Percentiles rank a stretch among this genome's conserved stretches.
phyloP scores from a whole-genome alignment of 1,140 invertebrate species.

The Tyrophagus putrescentiae region DNA sequence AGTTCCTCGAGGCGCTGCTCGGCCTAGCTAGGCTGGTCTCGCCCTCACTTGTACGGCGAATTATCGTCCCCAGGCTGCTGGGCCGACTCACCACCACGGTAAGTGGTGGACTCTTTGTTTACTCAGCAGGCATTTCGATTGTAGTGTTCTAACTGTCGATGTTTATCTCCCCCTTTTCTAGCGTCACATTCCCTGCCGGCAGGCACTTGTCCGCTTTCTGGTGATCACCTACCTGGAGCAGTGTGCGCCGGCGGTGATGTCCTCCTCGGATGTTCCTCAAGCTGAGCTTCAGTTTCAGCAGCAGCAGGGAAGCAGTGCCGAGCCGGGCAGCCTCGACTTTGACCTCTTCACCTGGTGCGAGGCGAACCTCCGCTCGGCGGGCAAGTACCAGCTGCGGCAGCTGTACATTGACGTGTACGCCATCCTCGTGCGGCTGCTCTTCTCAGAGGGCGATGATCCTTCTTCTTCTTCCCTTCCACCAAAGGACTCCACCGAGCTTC shows the following conservation, averaged over 20 bases:
- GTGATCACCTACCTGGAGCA: slow-evolving; percentile 5
- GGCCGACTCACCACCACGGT: slow-evolving; percentile 1
- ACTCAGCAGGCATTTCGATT: too few relatives aligned
- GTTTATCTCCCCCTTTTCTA: neutral
- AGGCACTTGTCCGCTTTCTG: slow-evolving; percentile 1
- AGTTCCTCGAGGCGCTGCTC: neutral
- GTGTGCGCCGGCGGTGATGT: slow-evolving; percentile 4
- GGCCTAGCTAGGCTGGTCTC: neutral
- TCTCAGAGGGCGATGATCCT: too few relatives aligned
- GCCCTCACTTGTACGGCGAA: neutral
- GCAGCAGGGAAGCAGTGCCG: neutral
- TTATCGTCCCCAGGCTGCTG: slow-evolving; percentile 2
- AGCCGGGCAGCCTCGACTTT: neutral
- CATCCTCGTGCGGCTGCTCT: neutral
- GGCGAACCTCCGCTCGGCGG: neutral
- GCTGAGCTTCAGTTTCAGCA: neutral
- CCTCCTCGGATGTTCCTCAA: neutral
- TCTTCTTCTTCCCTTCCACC: too few relatives aligned
- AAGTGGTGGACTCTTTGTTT: neutral
- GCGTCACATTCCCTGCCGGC: slow-evolving; percentile 6
- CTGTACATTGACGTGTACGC: neutral
- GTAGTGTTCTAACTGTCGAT: neutral
- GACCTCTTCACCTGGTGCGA: slow-evolving; percentile 11
- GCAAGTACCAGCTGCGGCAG: slow-evolving; percentile 1
- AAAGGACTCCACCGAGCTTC: too few relatives aligned